phyloP scores from a whole-genome alignment of 2,797 vertebrate species.

The Streptopelia turtur region DNA sequence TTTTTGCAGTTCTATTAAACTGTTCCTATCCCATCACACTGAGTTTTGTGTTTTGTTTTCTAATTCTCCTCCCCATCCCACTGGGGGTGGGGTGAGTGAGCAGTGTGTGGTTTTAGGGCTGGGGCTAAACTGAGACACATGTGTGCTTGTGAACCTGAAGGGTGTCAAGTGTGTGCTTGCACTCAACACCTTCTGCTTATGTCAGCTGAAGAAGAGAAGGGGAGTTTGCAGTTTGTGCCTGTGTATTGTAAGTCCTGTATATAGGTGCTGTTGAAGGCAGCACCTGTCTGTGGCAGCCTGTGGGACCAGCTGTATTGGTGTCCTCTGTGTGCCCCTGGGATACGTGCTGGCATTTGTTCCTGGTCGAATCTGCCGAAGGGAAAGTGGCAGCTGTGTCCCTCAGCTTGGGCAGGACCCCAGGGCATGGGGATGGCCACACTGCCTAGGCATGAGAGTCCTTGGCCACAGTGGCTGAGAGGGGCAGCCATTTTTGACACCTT shows the following conservation, averaged over 20 bases:
- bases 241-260: not conserved
- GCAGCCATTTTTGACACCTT: not conserved
- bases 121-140: too few species aligned
- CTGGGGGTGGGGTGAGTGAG: too few species aligned
- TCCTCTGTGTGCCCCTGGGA: not conserved
- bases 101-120: too few species aligned
- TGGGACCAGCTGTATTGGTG: not conserved
- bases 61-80: too few species aligned
- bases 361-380: not conserved
- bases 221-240: not conserved
- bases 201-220: not conserved
- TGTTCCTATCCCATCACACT: too few species aligned
- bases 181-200: not conserved
- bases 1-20: too few species aligned
- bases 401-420: accelerated
- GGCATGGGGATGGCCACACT: accelerated
- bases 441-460: not conserved
- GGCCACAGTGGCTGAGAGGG: not conserved
- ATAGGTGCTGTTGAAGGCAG: not conserved
- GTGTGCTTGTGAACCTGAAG: not conserved
- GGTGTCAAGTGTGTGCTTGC: not conserved
- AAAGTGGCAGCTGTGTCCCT: accelerated
- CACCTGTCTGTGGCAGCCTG: not conserved
- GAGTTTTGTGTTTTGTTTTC: too few species aligned
- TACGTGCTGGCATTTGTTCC: not conserved